Evolutionary conservation across 1,140 invertebrate species (phyloP), one percentile per base, ranked within the genome.

Genomic region (Calephelis nemesis): DNA sequence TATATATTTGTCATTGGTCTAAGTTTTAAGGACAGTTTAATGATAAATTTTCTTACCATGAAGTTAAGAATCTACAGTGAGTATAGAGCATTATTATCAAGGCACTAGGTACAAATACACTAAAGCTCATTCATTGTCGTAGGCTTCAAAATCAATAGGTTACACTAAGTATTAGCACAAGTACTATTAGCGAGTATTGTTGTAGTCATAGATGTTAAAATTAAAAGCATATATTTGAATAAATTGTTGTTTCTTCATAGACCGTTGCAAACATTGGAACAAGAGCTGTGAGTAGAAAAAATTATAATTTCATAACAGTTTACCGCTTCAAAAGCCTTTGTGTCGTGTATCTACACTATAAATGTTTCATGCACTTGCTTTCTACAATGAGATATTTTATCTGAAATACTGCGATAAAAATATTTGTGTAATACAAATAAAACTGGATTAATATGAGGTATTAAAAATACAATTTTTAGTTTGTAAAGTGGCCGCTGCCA

Each of bases 401-500:
- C 13, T 63, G 12, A 42, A 63, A 63, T 42, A 12, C 39, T 42
- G 12, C 9, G n/a, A 15, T 63, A 45, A 63, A 13, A 19, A 11
- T 19, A 58, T 58, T 58, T 58, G 52, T 58, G 19, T 58, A 58
- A 10, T 58, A 39, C 52, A 58, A 58, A 58, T 48, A 50, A 39
- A 30, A 8, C 3, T 40, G 39, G 64, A 47, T 45, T 63, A 47
- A 63, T 9, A 47, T 63, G 47, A 47, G 62, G 19, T 63, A 45
- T 47, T 15, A 15, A 7, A 7, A 47, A 47, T 42, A 67, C 82
- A 85, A 76, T 84, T 92, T 92, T 84, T 92, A 92, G 92, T 92
- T 86, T 85, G 78, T 92, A 81, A 91, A 88, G 79, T 92, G 92
- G 92, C 82, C 83, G 76, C 79, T 90, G 71, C 84, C 84, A 73